A percentile compares a stretch with the other conserved stretches of the same genome.
Evolutionary conservation across 2,888 invertebrate species (phyloP).

Genomic region (Notodonta ziczac): DNA sequence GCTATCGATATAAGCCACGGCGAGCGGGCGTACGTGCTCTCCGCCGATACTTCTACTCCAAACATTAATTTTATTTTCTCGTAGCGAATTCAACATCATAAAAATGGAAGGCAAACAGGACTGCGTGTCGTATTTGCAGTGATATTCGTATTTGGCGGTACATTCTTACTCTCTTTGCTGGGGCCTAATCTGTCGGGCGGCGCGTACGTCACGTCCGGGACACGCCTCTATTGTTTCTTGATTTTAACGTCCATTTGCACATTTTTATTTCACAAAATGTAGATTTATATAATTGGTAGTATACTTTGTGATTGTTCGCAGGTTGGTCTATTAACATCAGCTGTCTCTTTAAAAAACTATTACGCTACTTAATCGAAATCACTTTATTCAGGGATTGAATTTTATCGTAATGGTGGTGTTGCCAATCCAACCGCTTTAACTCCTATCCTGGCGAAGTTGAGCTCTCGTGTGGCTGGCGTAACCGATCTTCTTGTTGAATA

Average conservation of each 20-base stretch:
- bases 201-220: slow-evolving; percentile 70
- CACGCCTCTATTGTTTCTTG: slow-evolving; percentile 73
- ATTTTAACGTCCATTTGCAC: slow-evolving; percentile 51
- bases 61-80: slow-evolving; percentile 65
- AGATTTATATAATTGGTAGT: not conserved
- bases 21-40: slow-evolving; percentile 59
- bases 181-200: slow-evolving; percentile 70
- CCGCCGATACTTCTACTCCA: slow-evolving; percentile 53
- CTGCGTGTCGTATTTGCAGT: slow-evolving; percentile 70
- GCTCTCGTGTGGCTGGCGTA: too few relatives aligned
- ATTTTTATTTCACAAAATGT: slow-evolving; percentile 19
- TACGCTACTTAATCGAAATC: too few relatives aligned
- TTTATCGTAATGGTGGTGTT: too few relatives aligned
- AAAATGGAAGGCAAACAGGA: slow-evolving; percentile 79
- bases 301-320: too few relatives aligned
- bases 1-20: slow-evolving; percentile 31
- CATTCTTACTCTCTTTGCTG: slow-evolving; percentile 74
- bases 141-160: slow-evolving; percentile 64
- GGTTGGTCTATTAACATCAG: too few relatives aligned
- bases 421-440: too few relatives aligned
- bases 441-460: too few relatives aligned
- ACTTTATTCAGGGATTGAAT: too few relatives aligned
- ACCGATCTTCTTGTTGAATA: too few relatives aligned
- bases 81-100: slow-evolving; percentile 62
- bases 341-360: too few relatives aligned